phyloP scores from a whole-genome alignment of 2,888 invertebrate genomes.

The Erannis defoliaria region DNA sequence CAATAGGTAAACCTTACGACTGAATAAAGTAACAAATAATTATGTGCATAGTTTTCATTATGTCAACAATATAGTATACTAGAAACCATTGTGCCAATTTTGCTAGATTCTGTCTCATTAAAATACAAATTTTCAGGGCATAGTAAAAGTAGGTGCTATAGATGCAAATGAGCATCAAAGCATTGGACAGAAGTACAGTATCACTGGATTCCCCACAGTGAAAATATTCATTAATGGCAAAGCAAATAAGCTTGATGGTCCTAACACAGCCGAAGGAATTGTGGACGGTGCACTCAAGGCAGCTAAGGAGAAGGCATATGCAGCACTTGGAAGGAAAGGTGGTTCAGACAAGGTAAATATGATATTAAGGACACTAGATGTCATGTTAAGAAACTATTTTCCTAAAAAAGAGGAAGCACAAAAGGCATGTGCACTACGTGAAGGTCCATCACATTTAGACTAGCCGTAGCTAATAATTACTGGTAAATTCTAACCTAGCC shows the following conservation, averaged over 20 bases:
- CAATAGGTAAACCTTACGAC: too few species aligned
- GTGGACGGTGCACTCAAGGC: slow-evolving; percentile 94
- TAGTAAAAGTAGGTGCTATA: slow-evolving; percentile 97
- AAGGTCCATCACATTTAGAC: neutral
- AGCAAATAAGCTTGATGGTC: slow-evolving; percentile 8
- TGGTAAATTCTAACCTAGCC: neutral
- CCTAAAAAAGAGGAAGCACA: slow-evolving; percentile 7
- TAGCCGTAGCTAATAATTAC: neutral
- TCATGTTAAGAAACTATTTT: slow-evolving; percentile 42
- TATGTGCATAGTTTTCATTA: neutral
- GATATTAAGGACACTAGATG: slow-evolving; percentile 39
- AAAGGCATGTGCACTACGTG: neutral
- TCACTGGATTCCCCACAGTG: slow-evolving; percentile 97
- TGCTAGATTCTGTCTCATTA: slow-evolving; percentile 1
- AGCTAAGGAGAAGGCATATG: slow-evolving; percentile 90
- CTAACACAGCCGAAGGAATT: slow-evolving; percentile 90
- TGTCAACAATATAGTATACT: neutral
- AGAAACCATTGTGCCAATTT: neutral
- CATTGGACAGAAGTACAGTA: slow-evolving; percentile 92
- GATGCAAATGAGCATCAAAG: slow-evolving; percentile 96
- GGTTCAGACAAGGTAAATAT: slow-evolving; percentile 77
- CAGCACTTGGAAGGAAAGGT: slow-evolving; percentile 88
- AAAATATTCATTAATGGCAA: slow-evolving; percentile 90
- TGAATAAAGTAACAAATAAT: neutral
- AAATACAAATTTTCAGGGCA: slow-evolving; percentile 87